phyloP scores from a whole-genome alignment of 2,797 vertebrate genomes.

The Cyprinella venusta region DNA sequence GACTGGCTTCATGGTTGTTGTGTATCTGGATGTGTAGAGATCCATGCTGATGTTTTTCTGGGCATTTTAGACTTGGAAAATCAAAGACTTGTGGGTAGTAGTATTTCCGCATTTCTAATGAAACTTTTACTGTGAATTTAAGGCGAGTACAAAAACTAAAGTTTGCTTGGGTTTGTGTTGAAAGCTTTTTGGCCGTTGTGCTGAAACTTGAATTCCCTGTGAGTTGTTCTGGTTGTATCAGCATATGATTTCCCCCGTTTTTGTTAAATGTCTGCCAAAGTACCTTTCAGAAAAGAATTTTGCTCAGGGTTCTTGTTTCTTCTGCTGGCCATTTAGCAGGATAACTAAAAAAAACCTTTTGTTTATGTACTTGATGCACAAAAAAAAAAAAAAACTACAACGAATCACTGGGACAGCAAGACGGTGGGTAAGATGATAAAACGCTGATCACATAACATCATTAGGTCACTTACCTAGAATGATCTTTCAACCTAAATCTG shows the following conservation, averaged over 20 bases:
- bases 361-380: background rate
- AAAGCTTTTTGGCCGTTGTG: background rate
- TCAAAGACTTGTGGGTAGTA: background rate
- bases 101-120: background rate
- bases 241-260: background rate
- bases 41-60: constrained; percentile 4
- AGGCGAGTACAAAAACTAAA: background rate
- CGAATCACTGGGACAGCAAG: background rate
- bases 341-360: background rate
- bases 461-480: constrained; percentile 14
- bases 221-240: constrained; percentile 17
- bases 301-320: constrained; percentile 7
- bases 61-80: constrained; percentile 3
- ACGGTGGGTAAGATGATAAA: constrained; percentile 19
- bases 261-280: constrained; percentile 6
- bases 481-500: background rate
- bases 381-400: background rate
- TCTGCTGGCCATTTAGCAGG: background rate
- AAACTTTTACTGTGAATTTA: background rate
- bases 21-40: constrained; percentile 6
- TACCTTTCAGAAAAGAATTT: constrained; percentile 10
- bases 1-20: constrained; percentile 14
- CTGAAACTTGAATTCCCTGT: constrained; percentile 1
- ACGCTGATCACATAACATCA: constrained; percentile 18
- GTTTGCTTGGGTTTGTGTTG: background rate